Conservation (phyloP, 1,140 invertebrate species). For the Laupala kohalensis region DNA sequence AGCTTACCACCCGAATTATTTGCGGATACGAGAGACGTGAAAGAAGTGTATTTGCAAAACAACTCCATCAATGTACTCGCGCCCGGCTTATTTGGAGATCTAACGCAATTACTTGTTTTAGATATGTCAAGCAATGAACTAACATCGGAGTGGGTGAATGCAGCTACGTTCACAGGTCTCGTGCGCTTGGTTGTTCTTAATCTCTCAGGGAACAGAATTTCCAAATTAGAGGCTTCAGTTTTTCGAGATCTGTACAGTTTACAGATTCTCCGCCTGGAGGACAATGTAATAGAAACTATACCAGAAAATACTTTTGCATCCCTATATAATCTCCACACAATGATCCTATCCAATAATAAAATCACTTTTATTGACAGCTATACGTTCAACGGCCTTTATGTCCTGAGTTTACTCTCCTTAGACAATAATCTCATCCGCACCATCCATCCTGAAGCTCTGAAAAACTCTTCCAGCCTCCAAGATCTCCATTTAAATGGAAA, state of each 20-base stretch:
- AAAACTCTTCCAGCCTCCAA: slow-evolving; percentile 70
- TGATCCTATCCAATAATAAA: slow-evolving; percentile 76
- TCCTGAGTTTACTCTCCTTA: slow-evolving; percentile 61
- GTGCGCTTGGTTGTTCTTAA: slow-evolving; percentile 67
- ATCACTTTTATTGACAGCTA: slow-evolving; percentile 60
- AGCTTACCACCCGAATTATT: slow-evolving; percentile 73
- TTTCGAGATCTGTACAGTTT: slow-evolving; percentile 69
- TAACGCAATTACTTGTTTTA: slow-evolving; percentile 65
- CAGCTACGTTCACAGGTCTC: slow-evolving; percentile 70
- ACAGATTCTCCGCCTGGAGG: slow-evolving; percentile 66
- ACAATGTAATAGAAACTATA: slow-evolving; percentile 68
- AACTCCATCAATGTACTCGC: slow-evolving; percentile 78
- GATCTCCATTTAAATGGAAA: slow-evolving; percentile 84
- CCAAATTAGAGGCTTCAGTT: slow-evolving; percentile 59
- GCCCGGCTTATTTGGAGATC: slow-evolving; percentile 68
- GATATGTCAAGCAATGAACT: slow-evolving; percentile 78
- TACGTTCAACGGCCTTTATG: slow-evolving; percentile 63
- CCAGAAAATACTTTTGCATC: slow-evolving; percentile 71
- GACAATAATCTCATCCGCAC: slow-evolving; percentile 70
- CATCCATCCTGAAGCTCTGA: slow-evolving; percentile 64
- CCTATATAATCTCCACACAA: slow-evolving; percentile 66
- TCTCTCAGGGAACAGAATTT: slow-evolving; percentile 66
- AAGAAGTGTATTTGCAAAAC: slow-evolving; percentile 70
- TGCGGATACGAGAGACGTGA: slow-evolving; percentile 59
- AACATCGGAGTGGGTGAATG: slow-evolving; percentile 74